Conservation (phyloP, 2,113 vertebrate genomes). For the Nestor notabilis region DNA sequence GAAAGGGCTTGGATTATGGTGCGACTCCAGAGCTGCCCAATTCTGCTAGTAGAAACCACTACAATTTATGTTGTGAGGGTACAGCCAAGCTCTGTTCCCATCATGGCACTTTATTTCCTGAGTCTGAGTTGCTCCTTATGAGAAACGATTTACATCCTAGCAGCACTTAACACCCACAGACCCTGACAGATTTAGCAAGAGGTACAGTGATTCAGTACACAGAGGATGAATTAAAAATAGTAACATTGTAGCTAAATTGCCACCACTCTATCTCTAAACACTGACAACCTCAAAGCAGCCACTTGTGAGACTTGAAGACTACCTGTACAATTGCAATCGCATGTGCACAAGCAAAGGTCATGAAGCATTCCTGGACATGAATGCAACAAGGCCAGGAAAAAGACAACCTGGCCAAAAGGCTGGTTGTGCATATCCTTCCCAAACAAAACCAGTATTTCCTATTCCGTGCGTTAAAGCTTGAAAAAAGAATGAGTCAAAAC, state of each 20-base stretch:
- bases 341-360: neutral
- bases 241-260: conserved; percentile 15
- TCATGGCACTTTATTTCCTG: neutral
- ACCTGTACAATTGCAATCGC: neutral
- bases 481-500: neutral
- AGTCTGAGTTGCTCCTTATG: neutral
- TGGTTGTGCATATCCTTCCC: neutral
- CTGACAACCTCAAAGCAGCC: neutral
- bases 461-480: neutral
- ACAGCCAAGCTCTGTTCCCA: neutral
- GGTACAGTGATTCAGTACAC: conserved; percentile 67
- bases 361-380: neutral
- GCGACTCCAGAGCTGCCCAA: neutral
- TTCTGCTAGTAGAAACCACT: neutral
- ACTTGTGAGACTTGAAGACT: neutral
- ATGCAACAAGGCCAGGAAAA: neutral
- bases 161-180: conserved; percentile 61
- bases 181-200: conserved; percentile 67
- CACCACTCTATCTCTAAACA: neutral
- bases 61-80: neutral
- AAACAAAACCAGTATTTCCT: neutral
- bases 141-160: conserved; percentile 38
- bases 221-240: conserved; percentile 72
- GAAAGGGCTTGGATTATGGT: neutral
- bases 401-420: neutral